These are phyloP conservation scores for Cephus nigrinus DNA, from an alignment of 2,888 invertebrate species.

Conservation along the genomic window DNA sequence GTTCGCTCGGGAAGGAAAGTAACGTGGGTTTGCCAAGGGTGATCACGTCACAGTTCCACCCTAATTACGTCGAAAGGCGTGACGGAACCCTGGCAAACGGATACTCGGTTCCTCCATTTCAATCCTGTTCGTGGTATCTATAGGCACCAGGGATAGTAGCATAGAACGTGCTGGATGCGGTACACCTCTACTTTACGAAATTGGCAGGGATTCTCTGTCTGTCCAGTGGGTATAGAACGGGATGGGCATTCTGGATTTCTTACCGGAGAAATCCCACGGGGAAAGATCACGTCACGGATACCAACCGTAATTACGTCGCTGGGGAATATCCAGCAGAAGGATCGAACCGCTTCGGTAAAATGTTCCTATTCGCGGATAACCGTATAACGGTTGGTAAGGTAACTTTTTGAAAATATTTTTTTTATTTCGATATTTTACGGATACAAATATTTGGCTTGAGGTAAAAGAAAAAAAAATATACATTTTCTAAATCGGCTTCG, in stretches of 20 bases:
- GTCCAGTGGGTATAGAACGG: background rate
- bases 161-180: conserved; percentile 16
- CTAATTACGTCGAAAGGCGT: conserved; percentile 1
- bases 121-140: background rate
- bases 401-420: background rate
- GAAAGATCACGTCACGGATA: conserved; percentile 9
- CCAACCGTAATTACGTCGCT: conserved; percentile 19
- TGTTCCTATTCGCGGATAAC: background rate
- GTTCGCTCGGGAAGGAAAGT: background rate
- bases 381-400: background rate
- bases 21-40: background rate
- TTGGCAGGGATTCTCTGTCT: conserved; percentile 17
- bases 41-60: conserved; percentile 3
- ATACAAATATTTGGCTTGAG: background rate
- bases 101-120: conserved; percentile 6
- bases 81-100: background rate
- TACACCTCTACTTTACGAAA: conserved; percentile 16
- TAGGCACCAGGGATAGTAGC: background rate
- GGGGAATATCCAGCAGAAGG: background rate
- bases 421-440: background rate
- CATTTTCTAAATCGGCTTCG: background rate
- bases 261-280: background rate
- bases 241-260: background rate
- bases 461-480: background rate
- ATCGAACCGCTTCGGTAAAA: background rate